Evolutionary conservation across 2,797 vertebrate genomes (phyloP).

Genomic region (Thamnophis elegans): DNA sequence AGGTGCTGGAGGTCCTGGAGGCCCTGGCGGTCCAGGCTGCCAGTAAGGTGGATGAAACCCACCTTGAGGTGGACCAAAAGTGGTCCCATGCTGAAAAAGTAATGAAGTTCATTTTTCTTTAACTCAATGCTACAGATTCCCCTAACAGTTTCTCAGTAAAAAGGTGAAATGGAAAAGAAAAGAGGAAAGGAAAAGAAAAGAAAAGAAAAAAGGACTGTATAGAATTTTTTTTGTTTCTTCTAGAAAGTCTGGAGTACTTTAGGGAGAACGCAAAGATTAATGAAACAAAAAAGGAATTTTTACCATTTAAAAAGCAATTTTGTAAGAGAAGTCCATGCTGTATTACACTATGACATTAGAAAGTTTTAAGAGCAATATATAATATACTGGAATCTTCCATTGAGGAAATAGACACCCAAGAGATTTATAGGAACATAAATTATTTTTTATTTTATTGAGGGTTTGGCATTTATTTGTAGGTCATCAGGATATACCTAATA

Average conservation of each 20-base stretch:
- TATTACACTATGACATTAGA: not conserved
- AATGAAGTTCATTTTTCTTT: conserved; percentile 81
- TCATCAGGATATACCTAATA: not conserved
- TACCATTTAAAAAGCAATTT: not conserved
- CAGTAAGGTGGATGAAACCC: conserved; percentile 94
- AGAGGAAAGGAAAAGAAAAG: conserved; percentile 50
- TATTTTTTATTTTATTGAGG: not conserved
- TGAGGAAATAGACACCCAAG: not conserved
- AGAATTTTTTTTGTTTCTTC: conserved; percentile 53
- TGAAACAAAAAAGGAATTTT: not conserved
- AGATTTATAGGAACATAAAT: not conserved
- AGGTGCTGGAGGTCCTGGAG: conserved; percentile 79
- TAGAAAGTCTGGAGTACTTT: conserved; percentile 41
- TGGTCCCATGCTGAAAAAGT: conserved; percentile 90
- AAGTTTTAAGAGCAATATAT: not conserved
- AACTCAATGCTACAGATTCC: conserved; percentile 63
- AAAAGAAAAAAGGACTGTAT: conserved; percentile 71
- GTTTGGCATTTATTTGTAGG: not conserved
- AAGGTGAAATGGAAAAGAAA: not conserved
- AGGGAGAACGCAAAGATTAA: not conserved
- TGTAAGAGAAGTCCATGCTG: not conserved
- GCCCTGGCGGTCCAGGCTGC: conserved; percentile 89
- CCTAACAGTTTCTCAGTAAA: conserved; percentile 20
- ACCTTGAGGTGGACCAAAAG: conserved; percentile 86
- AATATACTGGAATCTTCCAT: not conserved